These are phyloP conservation scores for Lates japonicus DNA, from an alignment of 2,797 vertebrate genomes.

Conservation along the genomic window DNA sequence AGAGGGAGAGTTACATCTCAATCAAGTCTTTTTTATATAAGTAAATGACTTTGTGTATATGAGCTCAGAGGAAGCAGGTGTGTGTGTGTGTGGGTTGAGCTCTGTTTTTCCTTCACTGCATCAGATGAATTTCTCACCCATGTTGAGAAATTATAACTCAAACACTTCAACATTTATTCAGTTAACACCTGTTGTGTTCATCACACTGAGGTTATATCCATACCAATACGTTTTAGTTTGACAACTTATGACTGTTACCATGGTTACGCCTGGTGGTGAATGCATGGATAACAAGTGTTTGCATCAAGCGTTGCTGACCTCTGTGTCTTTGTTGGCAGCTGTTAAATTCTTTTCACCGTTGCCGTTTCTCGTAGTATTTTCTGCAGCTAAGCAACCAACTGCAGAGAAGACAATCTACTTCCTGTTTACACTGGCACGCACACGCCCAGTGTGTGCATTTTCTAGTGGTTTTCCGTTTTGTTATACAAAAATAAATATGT, in stretches of 20 bases:
- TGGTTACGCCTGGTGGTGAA: too few relatives aligned
- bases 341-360: too few relatives aligned
- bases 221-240: too few relatives aligned
- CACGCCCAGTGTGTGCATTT: too few relatives aligned
- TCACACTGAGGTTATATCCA: conserved; percentile 4
- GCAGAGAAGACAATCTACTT: too few relatives aligned
- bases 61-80: background rate
- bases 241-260: too few relatives aligned
- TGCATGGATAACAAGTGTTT: too few relatives aligned
- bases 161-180: background rate
- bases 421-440: too few relatives aligned
- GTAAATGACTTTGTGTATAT: background rate
- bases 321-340: too few relatives aligned
- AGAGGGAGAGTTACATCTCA: background rate
- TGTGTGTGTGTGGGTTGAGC: background rate
- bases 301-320: too few relatives aligned
- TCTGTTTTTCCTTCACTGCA: conserved; percentile 6
- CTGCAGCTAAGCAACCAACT: too few relatives aligned
- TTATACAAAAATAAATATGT: background rate
- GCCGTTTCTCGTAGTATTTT: too few relatives aligned
- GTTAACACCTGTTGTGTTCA: background rate
- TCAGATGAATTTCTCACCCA: conserved; percentile 12
- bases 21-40: background rate
- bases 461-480: conserved; percentile 18
- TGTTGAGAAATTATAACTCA: background rate